Percentiles rank a stretch among this genome's conserved stretches.
phyloP scores from a whole-genome alignment of 2,888 invertebrate species.

The Platypus cylindrus region DNA sequence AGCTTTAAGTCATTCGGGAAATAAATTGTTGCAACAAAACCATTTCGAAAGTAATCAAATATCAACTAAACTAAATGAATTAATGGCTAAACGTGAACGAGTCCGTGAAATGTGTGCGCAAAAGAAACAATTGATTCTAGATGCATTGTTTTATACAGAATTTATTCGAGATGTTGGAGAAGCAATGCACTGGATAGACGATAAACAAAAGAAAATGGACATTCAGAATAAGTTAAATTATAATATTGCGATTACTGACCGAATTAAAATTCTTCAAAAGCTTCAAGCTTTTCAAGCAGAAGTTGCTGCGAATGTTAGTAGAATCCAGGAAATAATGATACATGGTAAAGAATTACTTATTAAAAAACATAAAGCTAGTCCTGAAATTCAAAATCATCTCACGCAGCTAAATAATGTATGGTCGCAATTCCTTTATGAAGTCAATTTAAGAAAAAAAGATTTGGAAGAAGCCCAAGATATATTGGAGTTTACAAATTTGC shows the following conservation, averaged over 20 bases:
- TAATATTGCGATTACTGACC: constrained; percentile 73
- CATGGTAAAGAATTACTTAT: constrained; percentile 56
- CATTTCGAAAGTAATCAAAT: constrained; percentile 84
- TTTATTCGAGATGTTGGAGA: constrained; percentile 87
- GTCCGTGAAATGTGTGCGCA: constrained; percentile 54
- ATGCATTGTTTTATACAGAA: constrained; percentile 73
- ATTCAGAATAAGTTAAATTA: constrained; percentile 64
- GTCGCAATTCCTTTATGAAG: constrained; percentile 60
- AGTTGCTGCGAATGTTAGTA: constrained; percentile 71
- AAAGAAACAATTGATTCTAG: constrained; percentile 57
- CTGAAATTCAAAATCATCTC: constrained; percentile 56
- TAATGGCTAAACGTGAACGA: constrained; percentile 56
- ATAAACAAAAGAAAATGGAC: constrained; percentile 77
- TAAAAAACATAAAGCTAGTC: constrained; percentile 58
- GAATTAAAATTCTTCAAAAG: constrained; percentile 88
- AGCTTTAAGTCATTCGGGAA: constrained; percentile 70
- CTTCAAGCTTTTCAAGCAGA: constrained; percentile 93
- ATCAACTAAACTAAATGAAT: constrained; percentile 58
- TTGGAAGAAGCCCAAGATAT: constrained; percentile 96
- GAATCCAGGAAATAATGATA: constrained; percentile 69
- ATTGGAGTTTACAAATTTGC: constrained; percentile 89
- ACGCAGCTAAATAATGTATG: constrained; percentile 60
- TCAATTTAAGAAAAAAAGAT: constrained; percentile 35
- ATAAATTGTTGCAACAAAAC: constrained; percentile 74
- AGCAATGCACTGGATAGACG: constrained; percentile 82